A percentile compares a stretch with the other conserved stretches of the same genome.
Evolutionary conservation across 2,888 invertebrate species (phyloP).

Genomic region (Dendrolimus pini): DNA sequence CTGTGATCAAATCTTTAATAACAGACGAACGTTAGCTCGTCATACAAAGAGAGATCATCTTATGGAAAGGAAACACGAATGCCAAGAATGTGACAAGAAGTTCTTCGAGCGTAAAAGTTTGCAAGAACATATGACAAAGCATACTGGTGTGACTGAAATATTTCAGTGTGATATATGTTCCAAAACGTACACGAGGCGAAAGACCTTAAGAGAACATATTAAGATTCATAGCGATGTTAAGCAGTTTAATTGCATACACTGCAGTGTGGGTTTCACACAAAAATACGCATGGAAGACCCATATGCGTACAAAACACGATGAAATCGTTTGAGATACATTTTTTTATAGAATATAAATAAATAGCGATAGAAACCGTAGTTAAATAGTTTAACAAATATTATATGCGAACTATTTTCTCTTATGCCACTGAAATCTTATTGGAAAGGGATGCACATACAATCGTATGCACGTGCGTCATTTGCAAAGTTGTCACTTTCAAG

Average conservation of each 20-base stretch:
- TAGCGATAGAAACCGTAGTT: no score
- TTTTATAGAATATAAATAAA: no score
- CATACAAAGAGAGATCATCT: conserved; percentile 48
- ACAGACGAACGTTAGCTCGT: conserved; percentile 25
- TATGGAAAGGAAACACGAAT: conserved; percentile 40
- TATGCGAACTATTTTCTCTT: no score
- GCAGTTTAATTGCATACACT: conserved; percentile 28
- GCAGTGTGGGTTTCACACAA: conserved; percentile 21
- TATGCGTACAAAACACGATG: conserved; percentile 29
- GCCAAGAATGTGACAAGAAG: conserved; percentile 37
- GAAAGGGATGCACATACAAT: no score
- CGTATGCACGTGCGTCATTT: no score
- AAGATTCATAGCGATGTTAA: conserved; percentile 30
- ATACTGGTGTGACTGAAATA: conserved; percentile 45
- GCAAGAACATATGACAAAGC: conserved; percentile 52
- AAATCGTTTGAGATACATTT: neutral
- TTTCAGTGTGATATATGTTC: conserved; percentile 42
- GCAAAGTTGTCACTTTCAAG: no score
- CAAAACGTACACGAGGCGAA: conserved; percentile 36
- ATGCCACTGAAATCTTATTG: no score
- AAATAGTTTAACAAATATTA: no score
- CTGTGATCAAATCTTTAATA: conserved; percentile 28
- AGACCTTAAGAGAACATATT: conserved; percentile 45
- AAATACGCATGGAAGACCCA: conserved; percentile 29
- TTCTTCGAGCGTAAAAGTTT: conserved; percentile 41